Evolutionary conservation across 2,797 vertebrate species (phyloP).

Genomic region (Hyperoplus lanceolatus): DNA sequence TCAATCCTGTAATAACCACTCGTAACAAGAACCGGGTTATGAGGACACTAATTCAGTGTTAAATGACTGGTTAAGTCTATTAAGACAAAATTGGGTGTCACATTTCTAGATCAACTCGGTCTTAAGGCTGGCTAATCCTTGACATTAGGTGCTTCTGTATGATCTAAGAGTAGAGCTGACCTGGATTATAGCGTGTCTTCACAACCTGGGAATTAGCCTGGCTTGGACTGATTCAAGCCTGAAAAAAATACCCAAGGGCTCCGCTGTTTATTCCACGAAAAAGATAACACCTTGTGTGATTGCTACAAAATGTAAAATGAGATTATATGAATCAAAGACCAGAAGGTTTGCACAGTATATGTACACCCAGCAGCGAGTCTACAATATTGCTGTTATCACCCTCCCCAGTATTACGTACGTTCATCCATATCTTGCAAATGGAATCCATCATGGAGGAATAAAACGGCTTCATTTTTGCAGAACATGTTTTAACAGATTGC

Average conservation of each 20-base stretch:
- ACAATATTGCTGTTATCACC: neutral
- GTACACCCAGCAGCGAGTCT: neutral
- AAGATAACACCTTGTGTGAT: constrained; percentile 21
- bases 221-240: neutral
- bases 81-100: constrained; percentile 44
- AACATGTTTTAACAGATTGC: neutral
- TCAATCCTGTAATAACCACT: neutral
- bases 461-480: neutral
- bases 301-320: constrained; percentile 22
- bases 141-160: constrained; percentile 36
- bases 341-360: neutral
- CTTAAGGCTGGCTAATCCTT: constrained; percentile 52
- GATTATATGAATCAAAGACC: neutral
- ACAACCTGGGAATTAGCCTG: neutral
- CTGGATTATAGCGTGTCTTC: constrained; percentile 9
- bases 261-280: constrained; percentile 20
- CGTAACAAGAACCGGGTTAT: constrained; percentile 25
- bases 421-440: neutral
- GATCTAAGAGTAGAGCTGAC: constrained; percentile 23
- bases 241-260: neutral
- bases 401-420: neutral
- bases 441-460: neutral
- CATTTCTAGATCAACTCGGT: constrained; percentile 33
- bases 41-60: constrained; percentile 30
- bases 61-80: constrained; percentile 38